These are phyloP conservation scores for Ispidina lecontei DNA, from an alignment of 2,797 vertebrate species.

Conservation along the genomic window DNA sequence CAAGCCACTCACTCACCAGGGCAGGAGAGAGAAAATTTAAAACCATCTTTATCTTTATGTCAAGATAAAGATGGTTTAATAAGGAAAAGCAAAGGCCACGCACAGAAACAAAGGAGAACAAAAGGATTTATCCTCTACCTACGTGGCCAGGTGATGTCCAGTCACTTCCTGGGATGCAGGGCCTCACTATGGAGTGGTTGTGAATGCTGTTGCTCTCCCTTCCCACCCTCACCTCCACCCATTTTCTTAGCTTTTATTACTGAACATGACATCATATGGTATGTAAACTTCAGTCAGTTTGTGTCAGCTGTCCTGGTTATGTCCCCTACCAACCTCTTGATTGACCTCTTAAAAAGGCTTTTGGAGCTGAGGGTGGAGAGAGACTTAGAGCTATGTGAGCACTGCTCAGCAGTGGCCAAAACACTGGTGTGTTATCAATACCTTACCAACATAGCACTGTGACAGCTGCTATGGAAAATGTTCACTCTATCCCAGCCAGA, in stretches of 20 bases:
- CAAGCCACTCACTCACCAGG: not conserved
- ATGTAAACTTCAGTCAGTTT: not conserved
- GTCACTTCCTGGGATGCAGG: not conserved
- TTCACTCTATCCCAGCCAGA: not conserved
- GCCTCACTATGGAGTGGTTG: not conserved
- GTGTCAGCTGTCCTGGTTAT: not conserved
- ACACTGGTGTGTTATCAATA: not conserved
- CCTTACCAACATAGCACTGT: not conserved
- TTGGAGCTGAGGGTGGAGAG: not conserved
- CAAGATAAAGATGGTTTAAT: not conserved
- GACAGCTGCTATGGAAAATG: not conserved
- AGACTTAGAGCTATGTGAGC: fast-evolving
- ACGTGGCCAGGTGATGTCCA: not conserved
- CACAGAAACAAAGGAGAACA: not conserved
- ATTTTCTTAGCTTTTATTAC: not conserved
- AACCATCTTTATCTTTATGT: too few relatives aligned
- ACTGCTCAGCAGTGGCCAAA: not conserved
- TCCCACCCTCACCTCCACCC: too few relatives aligned
- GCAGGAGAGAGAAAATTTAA: not conserved
- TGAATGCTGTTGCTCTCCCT: too few relatives aligned
- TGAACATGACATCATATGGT: not conserved
- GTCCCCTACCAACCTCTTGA: not conserved
- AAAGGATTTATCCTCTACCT: not conserved
- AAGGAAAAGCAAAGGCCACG: not conserved
- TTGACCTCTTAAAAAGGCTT: not conserved